A percentile compares a stretch with the other conserved stretches of the same genome.
These are phyloP conservation scores for Lepilemur ruficaudatus DNA, from an alignment of 2,797 vertebrate genomes.

Conservation along the genomic window DNA sequence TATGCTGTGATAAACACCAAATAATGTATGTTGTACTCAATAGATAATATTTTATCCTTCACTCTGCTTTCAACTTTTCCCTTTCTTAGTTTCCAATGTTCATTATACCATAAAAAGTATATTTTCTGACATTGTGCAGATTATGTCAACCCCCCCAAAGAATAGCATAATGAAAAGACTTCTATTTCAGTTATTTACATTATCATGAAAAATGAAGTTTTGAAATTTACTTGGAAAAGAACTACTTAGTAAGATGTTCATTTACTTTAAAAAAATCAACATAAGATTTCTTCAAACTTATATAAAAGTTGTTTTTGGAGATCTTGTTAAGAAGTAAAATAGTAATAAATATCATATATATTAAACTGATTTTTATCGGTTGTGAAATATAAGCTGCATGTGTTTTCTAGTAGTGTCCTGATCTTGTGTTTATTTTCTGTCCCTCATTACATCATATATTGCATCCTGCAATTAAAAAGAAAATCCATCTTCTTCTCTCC, in stretches of 20 bases:
- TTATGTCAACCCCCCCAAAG: background rate
- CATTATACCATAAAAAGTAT: background rate
- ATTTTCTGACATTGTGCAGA: background rate
- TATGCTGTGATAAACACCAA: background rate
- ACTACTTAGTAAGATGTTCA: background rate
- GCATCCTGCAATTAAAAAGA: background rate
- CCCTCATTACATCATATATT: background rate
- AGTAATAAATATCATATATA: background rate
- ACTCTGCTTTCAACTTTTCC: background rate
- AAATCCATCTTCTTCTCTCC: background rate
- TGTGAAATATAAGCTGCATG: background rate
- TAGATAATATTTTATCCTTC: background rate
- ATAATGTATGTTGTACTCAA: background rate
- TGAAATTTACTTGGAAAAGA: background rate
- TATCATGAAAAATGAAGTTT: background rate
- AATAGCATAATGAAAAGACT: background rate
- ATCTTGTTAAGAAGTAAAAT: background rate
- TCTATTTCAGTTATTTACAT: constrained; percentile 15
- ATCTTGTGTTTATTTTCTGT: background rate
- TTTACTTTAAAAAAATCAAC: background rate
- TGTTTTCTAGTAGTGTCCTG: background rate
- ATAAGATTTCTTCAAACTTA: constrained; percentile 41
- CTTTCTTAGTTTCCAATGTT: background rate
- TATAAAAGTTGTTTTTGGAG: background rate
- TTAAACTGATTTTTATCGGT: background rate